These are phyloP conservation scores for Apis laboriosa DNA, from an alignment of 1,140 invertebrate genomes.

Conservation along the genomic window DNA sequence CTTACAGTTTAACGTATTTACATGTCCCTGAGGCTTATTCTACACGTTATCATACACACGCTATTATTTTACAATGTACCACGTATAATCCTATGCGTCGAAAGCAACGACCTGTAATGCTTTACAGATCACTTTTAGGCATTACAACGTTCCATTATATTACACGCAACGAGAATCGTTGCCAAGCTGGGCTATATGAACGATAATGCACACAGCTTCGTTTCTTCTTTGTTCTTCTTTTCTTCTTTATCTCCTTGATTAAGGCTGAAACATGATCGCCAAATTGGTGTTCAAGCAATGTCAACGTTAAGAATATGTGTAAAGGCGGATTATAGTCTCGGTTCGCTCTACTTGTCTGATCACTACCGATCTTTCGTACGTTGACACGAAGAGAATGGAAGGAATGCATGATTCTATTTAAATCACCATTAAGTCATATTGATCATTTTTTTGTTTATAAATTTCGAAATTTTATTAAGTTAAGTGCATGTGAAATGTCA, in stretches of 20 bases:
- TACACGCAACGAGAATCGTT: constrained; percentile 41
- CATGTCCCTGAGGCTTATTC: constrained; percentile 74
- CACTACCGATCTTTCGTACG: neutral
- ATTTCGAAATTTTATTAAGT: no score
- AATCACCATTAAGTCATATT: no score
- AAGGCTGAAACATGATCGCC: neutral
- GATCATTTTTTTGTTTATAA: no score
- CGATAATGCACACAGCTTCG: neutral
- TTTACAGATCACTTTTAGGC: constrained; percentile 25
- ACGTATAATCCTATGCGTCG: constrained; percentile 45
- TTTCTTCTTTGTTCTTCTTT: neutral
- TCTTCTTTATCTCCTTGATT: neutral
- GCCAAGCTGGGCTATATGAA: constrained; percentile 25
- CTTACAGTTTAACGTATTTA: constrained; percentile 72
- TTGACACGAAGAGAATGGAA: constrained; percentile 2
- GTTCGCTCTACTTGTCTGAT: constrained; percentile 12
- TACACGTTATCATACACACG: constrained; percentile 66
- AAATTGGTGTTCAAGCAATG: constrained; percentile 6
- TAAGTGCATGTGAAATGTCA: no score
- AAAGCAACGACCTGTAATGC: constrained; percentile 46
- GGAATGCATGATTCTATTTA: constrained; percentile 12
- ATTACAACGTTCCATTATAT: constrained; percentile 50
- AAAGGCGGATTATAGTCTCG: neutral
- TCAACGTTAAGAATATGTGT: neutral
- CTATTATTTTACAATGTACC: constrained; percentile 61